A percentile compares a stretch with the other conserved stretches of the same genome.
Conservation (phyloP, 2,113 vertebrate genomes). For the Mormyrus iriodes region DNA sequence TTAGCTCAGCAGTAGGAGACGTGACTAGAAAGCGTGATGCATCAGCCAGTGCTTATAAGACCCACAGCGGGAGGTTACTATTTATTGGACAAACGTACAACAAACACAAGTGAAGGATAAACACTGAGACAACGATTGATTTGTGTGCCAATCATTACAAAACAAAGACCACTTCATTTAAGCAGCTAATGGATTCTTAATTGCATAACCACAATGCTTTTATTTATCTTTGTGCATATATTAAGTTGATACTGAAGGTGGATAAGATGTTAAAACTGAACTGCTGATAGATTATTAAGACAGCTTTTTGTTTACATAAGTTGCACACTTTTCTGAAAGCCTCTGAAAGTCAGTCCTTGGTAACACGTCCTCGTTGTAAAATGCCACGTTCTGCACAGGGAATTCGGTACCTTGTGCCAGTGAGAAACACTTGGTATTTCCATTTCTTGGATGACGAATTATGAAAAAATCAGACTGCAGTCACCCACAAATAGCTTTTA, state of each 20-base stretch:
- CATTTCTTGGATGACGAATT: constrained; percentile 44
- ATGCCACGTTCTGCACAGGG: constrained; percentile 32
- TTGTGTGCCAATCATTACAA: not conserved
- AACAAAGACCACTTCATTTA: not conserved
- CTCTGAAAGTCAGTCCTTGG: not conserved
- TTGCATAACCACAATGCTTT: not conserved
- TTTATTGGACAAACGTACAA: not conserved
- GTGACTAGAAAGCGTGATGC: constrained; percentile 29
- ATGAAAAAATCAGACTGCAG: constrained; percentile 45
- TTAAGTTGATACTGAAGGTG: not conserved
- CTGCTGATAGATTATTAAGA: not conserved
- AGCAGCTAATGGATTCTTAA: not conserved
- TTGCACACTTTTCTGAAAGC: not conserved
- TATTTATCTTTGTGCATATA: not conserved
- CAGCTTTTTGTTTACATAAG: not conserved
- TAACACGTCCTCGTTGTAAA: constrained; percentile 30
- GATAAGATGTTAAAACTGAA: not conserved
- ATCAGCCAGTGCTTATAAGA: constrained; percentile 12
- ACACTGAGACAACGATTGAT: not conserved
- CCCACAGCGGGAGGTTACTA: not conserved
- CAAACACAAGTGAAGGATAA: not conserved
- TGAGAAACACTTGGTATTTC: constrained; percentile 35
- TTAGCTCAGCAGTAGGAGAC: constrained; percentile 36
- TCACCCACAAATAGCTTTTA: constrained; percentile 46
- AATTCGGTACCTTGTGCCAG: constrained; percentile 21